Conservation (phyloP, 2,113 vertebrate species). For the Arothron firmamentum region DNA sequence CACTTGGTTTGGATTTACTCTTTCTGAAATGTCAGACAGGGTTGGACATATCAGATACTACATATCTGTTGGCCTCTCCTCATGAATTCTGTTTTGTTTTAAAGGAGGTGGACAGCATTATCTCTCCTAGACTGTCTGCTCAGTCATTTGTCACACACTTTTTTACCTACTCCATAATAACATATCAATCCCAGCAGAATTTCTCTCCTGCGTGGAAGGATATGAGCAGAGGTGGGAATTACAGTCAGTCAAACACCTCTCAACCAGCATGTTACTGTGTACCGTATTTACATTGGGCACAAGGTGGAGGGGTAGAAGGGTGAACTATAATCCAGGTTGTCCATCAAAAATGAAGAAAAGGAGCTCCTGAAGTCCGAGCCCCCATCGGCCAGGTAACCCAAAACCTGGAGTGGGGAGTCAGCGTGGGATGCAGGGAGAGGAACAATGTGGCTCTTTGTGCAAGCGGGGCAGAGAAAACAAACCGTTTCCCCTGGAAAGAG, state of each 20-base stretch:
- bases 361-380: conserved; percentile 67
- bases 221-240: conserved; percentile 31
- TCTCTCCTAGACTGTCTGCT: conserved; percentile 7
- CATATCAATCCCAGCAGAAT: conserved; percentile 34
- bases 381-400: conserved; percentile 70
- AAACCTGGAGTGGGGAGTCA: conserved; percentile 70
- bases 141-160: conserved; percentile 5
- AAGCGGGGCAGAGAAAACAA: conserved; percentile 72
- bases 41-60: conserved; percentile 28
- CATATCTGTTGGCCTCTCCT: conserved; percentile 27
- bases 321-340: conserved; percentile 65
- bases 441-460: conserved; percentile 77
- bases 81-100: conserved; percentile 15
- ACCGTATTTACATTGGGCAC: conserved; percentile 61
- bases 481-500: conserved; percentile 75
- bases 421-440: conserved; percentile 71
- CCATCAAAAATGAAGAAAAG: conserved; percentile 51
- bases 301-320: conserved; percentile 40
- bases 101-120: conserved; percentile 20
- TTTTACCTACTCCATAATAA: too few species aligned
- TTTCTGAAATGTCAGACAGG: neutral
- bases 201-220: conserved; percentile 28
- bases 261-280: conserved; percentile 29
- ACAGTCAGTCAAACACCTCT: conserved; percentile 49
- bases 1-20: conserved; percentile 12